phyloP scores from a whole-genome alignment of 2,113 vertebrate genomes.

The Platichthys stellatus region DNA sequence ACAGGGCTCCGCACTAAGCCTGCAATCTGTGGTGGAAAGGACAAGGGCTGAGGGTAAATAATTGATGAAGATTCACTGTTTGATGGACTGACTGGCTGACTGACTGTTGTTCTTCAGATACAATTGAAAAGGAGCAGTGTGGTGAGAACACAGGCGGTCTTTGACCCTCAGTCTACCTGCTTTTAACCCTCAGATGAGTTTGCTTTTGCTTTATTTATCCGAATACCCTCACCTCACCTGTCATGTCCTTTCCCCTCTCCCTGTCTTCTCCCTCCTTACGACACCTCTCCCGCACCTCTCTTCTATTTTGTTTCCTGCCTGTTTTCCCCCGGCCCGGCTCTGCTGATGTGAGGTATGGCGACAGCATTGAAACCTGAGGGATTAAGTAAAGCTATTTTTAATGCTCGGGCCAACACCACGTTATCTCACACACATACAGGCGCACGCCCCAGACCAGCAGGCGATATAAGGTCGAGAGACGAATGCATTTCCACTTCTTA shows the following conservation, averaged over 20 bases:
- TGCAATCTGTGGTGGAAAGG: constrained; percentile 61
- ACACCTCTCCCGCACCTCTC: constrained; percentile 7
- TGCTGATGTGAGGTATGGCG: constrained; percentile 65
- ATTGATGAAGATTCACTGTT: constrained; percentile 59
- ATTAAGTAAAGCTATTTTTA: constrained; percentile 71
- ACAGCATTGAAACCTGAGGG: constrained; percentile 69
- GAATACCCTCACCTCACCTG: constrained; percentile 13
- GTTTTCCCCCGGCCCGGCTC: constrained; percentile 29
- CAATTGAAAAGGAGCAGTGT: not conserved
- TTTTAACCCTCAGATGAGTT: not conserved
- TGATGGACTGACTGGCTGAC: constrained; percentile 45
- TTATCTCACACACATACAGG: constrained; percentile 5
- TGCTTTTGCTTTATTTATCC: constrained; percentile 13
- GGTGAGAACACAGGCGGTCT: not conserved
- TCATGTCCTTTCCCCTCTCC: constrained; percentile 34
- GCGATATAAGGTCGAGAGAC: constrained; percentile 58
- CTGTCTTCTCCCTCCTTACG: constrained; percentile 1
- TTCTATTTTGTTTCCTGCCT: constrained; percentile 17
- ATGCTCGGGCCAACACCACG: constrained; percentile 33
- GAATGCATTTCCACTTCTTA: constrained; percentile 48
- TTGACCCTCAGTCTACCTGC: not conserved
- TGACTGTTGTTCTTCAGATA: not conserved
- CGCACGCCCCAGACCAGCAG: constrained; percentile 37
- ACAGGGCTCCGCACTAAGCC: constrained; percentile 52
- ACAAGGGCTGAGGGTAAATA: constrained; percentile 59